Percentiles rank a stretch among this genome's conserved stretches.
Evolutionary conservation across 1,140 invertebrate species (phyloP).

Genomic region (Hyles euphorbiae): DNA sequence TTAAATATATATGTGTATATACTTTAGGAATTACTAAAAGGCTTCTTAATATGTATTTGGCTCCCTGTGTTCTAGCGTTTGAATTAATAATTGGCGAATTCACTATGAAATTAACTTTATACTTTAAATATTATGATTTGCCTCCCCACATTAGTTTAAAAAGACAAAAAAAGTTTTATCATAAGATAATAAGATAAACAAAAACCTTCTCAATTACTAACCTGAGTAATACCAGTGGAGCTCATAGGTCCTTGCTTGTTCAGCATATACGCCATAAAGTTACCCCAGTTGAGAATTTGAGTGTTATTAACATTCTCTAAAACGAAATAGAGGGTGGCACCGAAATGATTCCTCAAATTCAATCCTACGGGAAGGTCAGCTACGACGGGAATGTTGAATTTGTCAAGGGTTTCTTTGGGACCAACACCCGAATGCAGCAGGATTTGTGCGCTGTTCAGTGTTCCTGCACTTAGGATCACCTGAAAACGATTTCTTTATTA

Average conservation of each 20-base stretch:
- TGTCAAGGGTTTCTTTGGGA: conserved; percentile 73
- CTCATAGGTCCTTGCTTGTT: conserved; percentile 77
- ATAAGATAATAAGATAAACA: too few species aligned
- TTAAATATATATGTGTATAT: too few species aligned
- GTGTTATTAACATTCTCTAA: conserved; percentile 68
- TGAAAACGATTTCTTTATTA: conserved; percentile 17
- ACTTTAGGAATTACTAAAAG: too few species aligned
- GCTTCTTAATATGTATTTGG: too few species aligned
- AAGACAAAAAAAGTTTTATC: too few species aligned
- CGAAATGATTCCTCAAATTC: conserved; percentile 82
- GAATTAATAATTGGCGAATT: too few species aligned
- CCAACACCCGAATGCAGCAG: conserved; percentile 83
- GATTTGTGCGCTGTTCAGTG: conserved; percentile 78
- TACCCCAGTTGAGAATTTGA: conserved; percentile 76
- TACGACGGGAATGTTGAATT: conserved; percentile 77
- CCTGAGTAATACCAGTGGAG: conserved; percentile 76
- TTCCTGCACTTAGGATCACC: conserved; percentile 82
- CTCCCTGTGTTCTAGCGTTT: too few species aligned
- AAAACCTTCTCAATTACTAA: too few species aligned
- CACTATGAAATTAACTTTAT: too few species aligned
- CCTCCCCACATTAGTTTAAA: too few species aligned
- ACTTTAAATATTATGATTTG: too few species aligned
- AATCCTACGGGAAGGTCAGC: conserved; percentile 82
- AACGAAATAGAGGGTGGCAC: conserved; percentile 71
- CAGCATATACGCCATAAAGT: conserved; percentile 75